Evolutionary conservation across 1,140 invertebrate genomes (phyloP), one percentile per base, ranked within the genome.

Genomic region (Psix sp.): DNA sequence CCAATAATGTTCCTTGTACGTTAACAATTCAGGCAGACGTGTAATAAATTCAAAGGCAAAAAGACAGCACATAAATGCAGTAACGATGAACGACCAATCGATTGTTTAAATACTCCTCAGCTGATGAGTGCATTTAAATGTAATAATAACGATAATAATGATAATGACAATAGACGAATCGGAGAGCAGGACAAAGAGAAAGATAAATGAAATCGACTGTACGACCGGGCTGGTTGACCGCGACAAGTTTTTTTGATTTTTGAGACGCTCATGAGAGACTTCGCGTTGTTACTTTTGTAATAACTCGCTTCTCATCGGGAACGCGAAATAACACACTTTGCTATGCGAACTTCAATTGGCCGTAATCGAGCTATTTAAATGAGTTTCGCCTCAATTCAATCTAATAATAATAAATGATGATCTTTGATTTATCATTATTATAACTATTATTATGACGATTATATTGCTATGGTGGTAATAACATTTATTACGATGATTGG

Each of bases 401-500:
- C n/a, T 35, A 11, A 76, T 75, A 79, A 80, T 77, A 79, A 74
- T 71, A 77, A 71, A 73, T 51, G 48, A 78, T 66, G 79, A 78
- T 45, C 18, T 16, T 59, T 38, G 26, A 65, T 80, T 56, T 45
- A 77, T 60, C 80, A 81, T 81, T 80, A 80, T 57, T 46, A 51
- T 26, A 33, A 62, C 18, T 52, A 66, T 49, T 56, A 66, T 66
- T 66, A 66, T 54, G 24, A 62, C 54, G 54, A 59, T 79, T 78
- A 81, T 80, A 56, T 66, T 80, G 77, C 77, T 81, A 79, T 79
- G 77, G 75, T 82, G 80, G 80, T 81, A 80, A 81, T 83, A 76
- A 80, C 76, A 66, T 82, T 83, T 83, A 83, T 83, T 81, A 80
- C 79, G 77, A 81, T 80, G 76, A 81, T 75, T 66, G 75, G 65